These are phyloP conservation scores for Furcifer pardalis DNA, from an alignment of 2,797 vertebrate species.

Conservation along the genomic window DNA sequence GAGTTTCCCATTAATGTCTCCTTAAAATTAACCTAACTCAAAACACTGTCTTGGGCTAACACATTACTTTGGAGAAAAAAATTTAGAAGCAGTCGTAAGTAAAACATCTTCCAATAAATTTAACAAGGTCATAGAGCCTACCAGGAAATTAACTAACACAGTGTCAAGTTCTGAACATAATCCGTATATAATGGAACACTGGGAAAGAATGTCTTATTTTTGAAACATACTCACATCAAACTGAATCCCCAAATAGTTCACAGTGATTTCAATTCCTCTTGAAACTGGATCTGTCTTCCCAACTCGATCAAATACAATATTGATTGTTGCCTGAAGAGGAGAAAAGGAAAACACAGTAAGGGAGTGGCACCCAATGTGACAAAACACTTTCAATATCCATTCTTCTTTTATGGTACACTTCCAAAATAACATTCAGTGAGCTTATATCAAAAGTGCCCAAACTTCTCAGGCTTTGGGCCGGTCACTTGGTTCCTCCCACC, in stretches of 20 bases:
- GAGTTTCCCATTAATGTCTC: background rate
- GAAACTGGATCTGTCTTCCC: slow-evolving; percentile 99
- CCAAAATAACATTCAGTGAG: background rate
- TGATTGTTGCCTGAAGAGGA: slow-evolving; percentile 92
- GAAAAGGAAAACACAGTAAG: background rate
- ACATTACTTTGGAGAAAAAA: background rate
- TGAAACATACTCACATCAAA: slow-evolving; percentile 88
- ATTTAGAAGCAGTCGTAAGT: background rate
- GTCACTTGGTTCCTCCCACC: too few relatives aligned
- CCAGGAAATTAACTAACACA: background rate
- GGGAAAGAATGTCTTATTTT: slow-evolving; percentile 36
- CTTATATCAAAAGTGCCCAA: too few relatives aligned
- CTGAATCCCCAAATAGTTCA: slow-evolving; percentile 97
- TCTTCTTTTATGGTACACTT: slow-evolving; percentile 1
- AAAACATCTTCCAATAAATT: background rate
- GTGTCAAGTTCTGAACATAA: background rate
- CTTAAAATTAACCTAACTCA: background rate
- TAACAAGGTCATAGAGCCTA: background rate
- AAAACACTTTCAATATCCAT: background rate
- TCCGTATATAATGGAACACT: slow-evolving; percentile 16
- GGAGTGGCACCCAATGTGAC: background rate
- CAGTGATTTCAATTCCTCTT: slow-evolving; percentile 98
- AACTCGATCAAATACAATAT: slow-evolving; percentile 97
- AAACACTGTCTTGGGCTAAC: background rate
- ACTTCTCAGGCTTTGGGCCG: too few relatives aligned